Percentiles rank a stretch among this genome's conserved stretches.
These are phyloP conservation scores for Coluber constrictor DNA, from an alignment of 2,797 vertebrate genomes.

Conservation along the genomic window DNA sequence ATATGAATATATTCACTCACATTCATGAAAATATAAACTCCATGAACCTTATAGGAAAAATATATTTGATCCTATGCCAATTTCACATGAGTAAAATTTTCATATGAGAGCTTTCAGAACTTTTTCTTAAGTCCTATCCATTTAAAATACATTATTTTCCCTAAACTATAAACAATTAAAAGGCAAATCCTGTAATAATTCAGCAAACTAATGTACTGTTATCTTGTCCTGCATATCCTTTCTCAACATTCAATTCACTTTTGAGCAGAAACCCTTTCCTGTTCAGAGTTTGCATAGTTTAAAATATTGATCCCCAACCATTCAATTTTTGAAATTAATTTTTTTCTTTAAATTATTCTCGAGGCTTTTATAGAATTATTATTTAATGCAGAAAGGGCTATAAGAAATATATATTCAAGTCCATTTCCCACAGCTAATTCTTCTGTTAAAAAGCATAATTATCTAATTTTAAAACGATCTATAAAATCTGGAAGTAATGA, in stretches of 20 bases:
- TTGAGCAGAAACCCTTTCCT: not conserved
- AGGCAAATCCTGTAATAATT: not conserved
- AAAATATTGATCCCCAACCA: not conserved
- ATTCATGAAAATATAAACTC: not conserved
- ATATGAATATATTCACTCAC: not conserved
- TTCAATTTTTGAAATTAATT: not conserved
- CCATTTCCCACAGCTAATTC: not conserved
- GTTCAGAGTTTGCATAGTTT: not conserved
- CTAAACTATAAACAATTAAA: not conserved
- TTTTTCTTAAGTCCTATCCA: not conserved
- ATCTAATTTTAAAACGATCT: not conserved
- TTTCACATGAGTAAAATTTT: not conserved
- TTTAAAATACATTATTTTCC: not conserved
- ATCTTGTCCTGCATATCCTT: not conserved
- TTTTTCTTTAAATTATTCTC: not conserved
- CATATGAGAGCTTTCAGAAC: not conserved
- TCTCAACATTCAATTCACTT: not conserved
- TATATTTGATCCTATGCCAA: not conserved
- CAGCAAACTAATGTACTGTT: not conserved
- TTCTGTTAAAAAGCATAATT: not conserved
- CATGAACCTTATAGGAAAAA: not conserved
- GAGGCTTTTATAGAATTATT: not conserved
- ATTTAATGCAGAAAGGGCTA: not conserved
- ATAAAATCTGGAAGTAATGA: not conserved
- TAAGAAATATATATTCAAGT: not conserved